Base-by-base conservation (phyloP, 2,113 vertebrate genomes). In the Clarias macrocephalus region DNA sequence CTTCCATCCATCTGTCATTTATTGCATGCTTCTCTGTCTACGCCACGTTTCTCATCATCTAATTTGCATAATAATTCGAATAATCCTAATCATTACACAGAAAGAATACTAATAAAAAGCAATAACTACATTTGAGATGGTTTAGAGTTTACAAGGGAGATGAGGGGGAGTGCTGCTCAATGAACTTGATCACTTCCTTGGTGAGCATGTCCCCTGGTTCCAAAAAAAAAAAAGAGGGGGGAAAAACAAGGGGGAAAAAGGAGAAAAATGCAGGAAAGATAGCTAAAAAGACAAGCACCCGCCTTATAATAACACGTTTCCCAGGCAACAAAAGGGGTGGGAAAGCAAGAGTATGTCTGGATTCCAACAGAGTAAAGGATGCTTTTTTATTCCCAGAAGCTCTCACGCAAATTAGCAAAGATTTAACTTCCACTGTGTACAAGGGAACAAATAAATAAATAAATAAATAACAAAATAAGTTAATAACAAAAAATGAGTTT, bases 271-370 rank as follows among this genome's bases (percentile, higher is more conserved):
- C 65, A 83, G 37, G 87, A 66, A 84, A 81, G 57, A 84, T 84
- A 23, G 79, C 83, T 86, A 86, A 88, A 48, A 90, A 82, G 82
- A 88, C 83, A 81, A 86, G 80, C 75, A 88, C 81, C 84, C 81
- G 75, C 89, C 81, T 86, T 59, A 73, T 90, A 85, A 90, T 88
- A 84, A 77, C 86, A 90, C 21, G 89, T 90, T 88, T 86, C 89
- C 87, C 75, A 84, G 89, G 89, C 87, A 90, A 90, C 89, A 86
- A 84, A 88, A 86, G 84, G 70, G 81, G 80, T 65, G 87, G 87
- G 75, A 84, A 88, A 81, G 65, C 80, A 88, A 76, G 85, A 76
- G 73, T 75, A 75, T 70, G 68, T 88, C 86, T 86, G 65, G 72
- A 86, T 86, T 88, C 73, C 89, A 84, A 80, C 84, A 86, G 80